These are phyloP conservation scores for Chitala chitala DNA, from an alignment of 2,113 vertebrate genomes.

Conservation along the genomic window DNA sequence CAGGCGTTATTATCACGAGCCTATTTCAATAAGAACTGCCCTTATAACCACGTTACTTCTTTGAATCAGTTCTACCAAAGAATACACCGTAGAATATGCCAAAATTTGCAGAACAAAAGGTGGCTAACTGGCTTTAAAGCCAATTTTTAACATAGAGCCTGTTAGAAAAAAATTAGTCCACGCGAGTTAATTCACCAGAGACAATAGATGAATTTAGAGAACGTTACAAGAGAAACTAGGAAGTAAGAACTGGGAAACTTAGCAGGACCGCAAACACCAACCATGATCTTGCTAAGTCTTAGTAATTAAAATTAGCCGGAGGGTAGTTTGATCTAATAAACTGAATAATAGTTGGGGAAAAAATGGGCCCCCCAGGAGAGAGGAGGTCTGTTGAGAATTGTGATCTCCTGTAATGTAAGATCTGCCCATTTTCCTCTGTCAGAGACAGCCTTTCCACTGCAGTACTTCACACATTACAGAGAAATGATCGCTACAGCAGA, in stretches of 20 bases:
- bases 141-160: background rate
- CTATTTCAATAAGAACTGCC: too few relatives aligned
- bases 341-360: background rate
- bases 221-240: background rate
- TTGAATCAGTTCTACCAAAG: too few relatives aligned
- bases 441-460: background rate
- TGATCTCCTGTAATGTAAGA: background rate
- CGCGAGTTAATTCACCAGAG: background rate
- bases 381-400: background rate
- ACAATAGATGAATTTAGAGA: conserved; percentile 4
- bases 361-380: background rate
- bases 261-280: too few relatives aligned
- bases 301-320: conserved; percentile 11
- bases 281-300: background rate
- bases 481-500: background rate
- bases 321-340: background rate
- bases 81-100: too few relatives aligned
- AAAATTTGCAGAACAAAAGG: too few relatives aligned
- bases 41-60: too few relatives aligned
- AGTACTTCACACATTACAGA: background rate
- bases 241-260: too few relatives aligned
- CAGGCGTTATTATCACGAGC: too few relatives aligned
- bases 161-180: background rate
- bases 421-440: background rate
- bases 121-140: too few relatives aligned